Base-by-base conservation (phyloP, 2,797 vertebrate species). In the Pempheris klunzingeri region DNA sequence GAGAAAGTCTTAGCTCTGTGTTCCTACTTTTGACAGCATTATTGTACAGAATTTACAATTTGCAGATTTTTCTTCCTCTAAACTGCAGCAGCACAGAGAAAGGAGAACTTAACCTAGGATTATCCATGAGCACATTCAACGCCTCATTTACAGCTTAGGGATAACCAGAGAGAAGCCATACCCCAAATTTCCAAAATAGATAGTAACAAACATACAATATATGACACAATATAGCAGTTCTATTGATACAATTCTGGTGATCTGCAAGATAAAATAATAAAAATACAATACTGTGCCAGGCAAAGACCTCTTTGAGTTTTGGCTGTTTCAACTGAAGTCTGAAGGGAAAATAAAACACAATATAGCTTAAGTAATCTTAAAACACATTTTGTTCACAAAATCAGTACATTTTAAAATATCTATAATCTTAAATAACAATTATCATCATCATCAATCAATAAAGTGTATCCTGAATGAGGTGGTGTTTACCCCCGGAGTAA, bases 21-120 rank as follows among this genome's bases (percentile, higher is more conserved):
- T 90, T 93, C 87, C 93, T 92, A 89, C 92, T 81, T 93, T 87
- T 87, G 82, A 92, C 92, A 92, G 93, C 93, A 90, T 96, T n/a
- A 74, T 94, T 92, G 92, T 96, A 97, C 95, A 96, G 80, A 94
- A 96, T 96, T 95, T 96, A 97, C 95, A 97, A 38, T 91, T 92
- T 88, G 84, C 90, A 90, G 74, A 82, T 73, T 74, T 34, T 34
- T 76, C 79, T 68, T 76, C 78, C 80, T 81, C 88, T 80, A 60
- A 87, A 80, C 86, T 13, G 83, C 85, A 90, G 84, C 74, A 87
- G 84, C 90, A 80, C 68, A 65, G 58, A 84, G 77, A 77, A 60
- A 60, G 84, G 68, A 81, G 52, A 68, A 59, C 54, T 78, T 77
- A 86, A 88, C 70, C 84, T 84, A 85, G 73, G 82, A 89, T 87